Evolutionary conservation across 2,113 vertebrate genomes (phyloP).

Genomic region (Hystrix brachyura): DNA sequence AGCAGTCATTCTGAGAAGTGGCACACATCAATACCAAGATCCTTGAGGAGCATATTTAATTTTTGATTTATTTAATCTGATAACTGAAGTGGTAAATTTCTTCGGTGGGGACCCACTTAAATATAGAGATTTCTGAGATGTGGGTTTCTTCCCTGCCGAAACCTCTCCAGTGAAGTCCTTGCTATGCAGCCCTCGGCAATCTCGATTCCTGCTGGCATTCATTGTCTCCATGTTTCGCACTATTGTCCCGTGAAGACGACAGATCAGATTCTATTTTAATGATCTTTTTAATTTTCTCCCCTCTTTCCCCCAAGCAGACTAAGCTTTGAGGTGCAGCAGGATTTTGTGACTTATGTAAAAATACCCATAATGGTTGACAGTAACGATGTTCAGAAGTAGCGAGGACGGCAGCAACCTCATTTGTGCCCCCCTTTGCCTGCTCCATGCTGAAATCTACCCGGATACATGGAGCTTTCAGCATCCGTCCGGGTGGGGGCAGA

Average conservation of each 20-base stretch:
- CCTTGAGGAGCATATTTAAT: neutral
- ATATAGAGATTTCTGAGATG: neutral
- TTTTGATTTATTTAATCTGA: neutral
- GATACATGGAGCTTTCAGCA: neutral
- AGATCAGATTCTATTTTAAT: neutral
- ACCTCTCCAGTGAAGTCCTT: neutral
- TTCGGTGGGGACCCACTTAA: neutral
- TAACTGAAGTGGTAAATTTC: neutral
- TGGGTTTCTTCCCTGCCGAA: neutral
- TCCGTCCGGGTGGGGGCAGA: neutral
- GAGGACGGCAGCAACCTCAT: accelerated
- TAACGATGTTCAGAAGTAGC: neutral
- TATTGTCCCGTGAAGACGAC: neutral
- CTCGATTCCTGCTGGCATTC: neutral
- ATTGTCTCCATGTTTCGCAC: neutral
- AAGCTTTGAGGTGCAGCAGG: neutral
- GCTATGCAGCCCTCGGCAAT: neutral
- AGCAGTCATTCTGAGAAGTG: neutral
- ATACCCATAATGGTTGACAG: neutral
- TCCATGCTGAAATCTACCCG: neutral
- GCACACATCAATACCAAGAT: neutral
- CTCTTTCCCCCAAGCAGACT: neutral
- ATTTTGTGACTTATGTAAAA: neutral
- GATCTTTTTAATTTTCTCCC: neutral
- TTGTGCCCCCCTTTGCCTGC: accelerated